Evolutionary conservation across 2,888 invertebrate species (phyloP), one percentile per base, ranked within the genome.

Genomic region (Acholoe squamosa): DNA sequence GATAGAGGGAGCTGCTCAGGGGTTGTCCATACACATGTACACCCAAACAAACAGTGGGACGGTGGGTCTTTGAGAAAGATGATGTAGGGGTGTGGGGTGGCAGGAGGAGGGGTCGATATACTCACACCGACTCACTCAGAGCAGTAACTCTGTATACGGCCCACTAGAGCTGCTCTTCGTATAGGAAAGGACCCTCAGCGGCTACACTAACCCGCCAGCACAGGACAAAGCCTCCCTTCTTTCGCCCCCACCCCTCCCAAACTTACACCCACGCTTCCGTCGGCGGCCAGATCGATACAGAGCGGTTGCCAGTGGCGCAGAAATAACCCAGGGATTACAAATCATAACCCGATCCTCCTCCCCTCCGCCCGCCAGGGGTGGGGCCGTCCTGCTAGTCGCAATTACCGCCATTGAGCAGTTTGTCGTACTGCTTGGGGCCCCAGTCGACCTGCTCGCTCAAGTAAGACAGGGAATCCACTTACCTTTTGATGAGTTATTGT

Each of bases 311-410:
- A 80, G 43, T 19, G 80, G 80, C 43, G 33, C 80, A 33, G 80
- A 33, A 80, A 80, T 80, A 80, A 80, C 34, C 80, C n/a, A 33
- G 33, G 33, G 80, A 80, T 80, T 80, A 43, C 34, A 80, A 80
- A 80, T 80, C 80, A 80, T 33, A 80, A 80, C 34, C 80, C 80
- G 43, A 34, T 19, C 16, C 80, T 7, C 43, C 33, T 16, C 80
- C 22, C 80, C 19, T 43, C 12, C 16, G 34, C 14, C 43, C 33
- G 19, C 80, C 22, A 0, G 67, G 43, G 43, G 80, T 0, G 12
- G 80, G 34, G 43, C 5, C 43, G 43, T 43, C 43, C 34, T 80
- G 19, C 80, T n/a, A 34, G n/a, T 33, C 33, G n/a, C 80, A 80
- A 80, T 80, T 80, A 80, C 80, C 25, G 43, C 80, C 43, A 80